Evolutionary conservation across 2,113 vertebrate genomes (phyloP).

Genomic region (Donacobius atricapilla): DNA sequence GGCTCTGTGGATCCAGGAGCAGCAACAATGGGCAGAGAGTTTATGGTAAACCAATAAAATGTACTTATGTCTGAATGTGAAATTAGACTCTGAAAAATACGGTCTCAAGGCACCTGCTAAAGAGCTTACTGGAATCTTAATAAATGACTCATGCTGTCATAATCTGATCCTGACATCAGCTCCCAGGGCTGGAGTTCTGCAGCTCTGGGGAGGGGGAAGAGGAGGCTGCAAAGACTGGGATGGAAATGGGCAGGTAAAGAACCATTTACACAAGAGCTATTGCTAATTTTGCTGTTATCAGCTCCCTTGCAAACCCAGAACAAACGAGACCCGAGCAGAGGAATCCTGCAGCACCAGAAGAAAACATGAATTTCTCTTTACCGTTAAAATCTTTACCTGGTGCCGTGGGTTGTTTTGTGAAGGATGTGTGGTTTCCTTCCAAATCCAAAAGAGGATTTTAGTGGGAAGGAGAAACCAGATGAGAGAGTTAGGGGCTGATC

Average conservation of each 20-base stretch:
- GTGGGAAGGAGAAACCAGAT: neutral
- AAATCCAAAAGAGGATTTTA: neutral
- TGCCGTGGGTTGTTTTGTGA: neutral
- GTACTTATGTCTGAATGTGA: conserved; percentile 54
- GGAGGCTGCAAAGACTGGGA: neutral
- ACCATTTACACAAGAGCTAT: neutral
- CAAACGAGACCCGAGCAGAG: neutral
- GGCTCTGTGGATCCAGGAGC: neutral
- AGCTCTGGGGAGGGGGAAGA: conserved; percentile 4
- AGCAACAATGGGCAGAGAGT: conserved; percentile 19
- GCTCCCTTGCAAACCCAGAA: neutral
- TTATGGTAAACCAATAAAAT: conserved; percentile 63
- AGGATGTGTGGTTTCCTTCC: neutral
- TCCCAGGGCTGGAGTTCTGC: conserved; percentile 4
- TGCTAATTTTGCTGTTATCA: neutral
- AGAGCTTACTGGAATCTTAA: conserved; percentile 66
- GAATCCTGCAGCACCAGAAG: neutral
- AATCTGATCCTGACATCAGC: conserved; percentile 64
- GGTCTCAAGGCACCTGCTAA: conserved; percentile 67
- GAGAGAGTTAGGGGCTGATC: neutral
- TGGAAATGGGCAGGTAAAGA: neutral
- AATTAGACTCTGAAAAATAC: conserved; percentile 54
- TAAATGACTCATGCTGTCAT: conserved; percentile 68
- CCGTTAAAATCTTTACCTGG: neutral
- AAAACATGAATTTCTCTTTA: neutral